These are phyloP conservation scores for Leucoraja ocellata DNA, from an alignment of 2,797 vertebrate species.

Conservation along the genomic window DNA sequence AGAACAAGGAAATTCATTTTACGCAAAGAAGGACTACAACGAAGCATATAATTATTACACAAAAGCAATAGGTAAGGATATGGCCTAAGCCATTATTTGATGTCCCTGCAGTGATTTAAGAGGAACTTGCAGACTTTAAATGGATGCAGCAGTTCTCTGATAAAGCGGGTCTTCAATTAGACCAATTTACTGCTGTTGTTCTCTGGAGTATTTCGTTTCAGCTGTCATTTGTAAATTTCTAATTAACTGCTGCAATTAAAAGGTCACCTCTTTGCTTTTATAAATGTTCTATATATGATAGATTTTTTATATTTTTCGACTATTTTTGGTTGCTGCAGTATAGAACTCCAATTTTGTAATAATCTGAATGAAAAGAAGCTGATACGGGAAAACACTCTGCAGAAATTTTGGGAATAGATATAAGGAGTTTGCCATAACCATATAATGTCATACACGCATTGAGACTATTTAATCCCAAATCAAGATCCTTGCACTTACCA, in stretches of 20 bases:
- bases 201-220: neutral
- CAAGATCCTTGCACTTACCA: too few species aligned
- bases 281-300: neutral
- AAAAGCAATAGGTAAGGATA: constrained; percentile 86
- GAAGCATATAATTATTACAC: constrained; percentile 93
- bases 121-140: neutral
- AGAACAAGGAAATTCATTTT: constrained; percentile 89
- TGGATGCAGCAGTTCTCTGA: neutral
- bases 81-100: neutral
- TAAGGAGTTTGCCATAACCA: too few species aligned
- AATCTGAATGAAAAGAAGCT: neutral
- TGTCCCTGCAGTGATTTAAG: neutral
- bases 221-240: neutral
- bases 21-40: constrained; percentile 88
- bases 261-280: neutral
- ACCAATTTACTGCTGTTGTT: neutral
- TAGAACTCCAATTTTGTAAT: neutral
- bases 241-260: neutral
- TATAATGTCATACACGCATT: too few species aligned
- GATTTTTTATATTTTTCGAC: neutral
- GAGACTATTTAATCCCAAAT: too few species aligned
- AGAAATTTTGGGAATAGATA: too few species aligned
- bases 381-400: neutral
- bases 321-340: neutral
- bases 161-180: neutral